Evolutionary conservation across 2,888 invertebrate genomes (phyloP).

Genomic region (Epinotia ramella): DNA sequence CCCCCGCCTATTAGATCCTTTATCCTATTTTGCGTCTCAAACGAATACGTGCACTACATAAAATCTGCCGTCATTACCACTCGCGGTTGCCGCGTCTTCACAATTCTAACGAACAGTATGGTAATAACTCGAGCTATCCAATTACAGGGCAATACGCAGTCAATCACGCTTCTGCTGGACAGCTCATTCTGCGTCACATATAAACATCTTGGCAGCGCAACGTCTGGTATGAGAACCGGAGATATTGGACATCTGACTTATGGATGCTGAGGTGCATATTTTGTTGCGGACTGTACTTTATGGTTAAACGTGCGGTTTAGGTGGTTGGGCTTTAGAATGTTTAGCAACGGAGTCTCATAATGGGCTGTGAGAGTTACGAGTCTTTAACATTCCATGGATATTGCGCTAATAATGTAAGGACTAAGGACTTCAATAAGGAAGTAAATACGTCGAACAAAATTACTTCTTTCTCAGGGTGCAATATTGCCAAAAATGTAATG

Average conservation of each 20-base stretch:
- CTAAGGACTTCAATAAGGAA: not conserved
- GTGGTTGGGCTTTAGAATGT: conserved; percentile 29
- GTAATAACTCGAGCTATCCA: conserved; percentile 68
- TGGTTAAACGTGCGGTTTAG: conserved; percentile 38
- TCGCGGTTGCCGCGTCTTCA: conserved; percentile 41
- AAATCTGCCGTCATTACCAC: conserved; percentile 33
- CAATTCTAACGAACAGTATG: conserved; percentile 56
- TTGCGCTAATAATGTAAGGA: not conserved
- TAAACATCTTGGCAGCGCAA: conserved; percentile 17
- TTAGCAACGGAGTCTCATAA: conserved; percentile 29
- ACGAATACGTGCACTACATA: conserved; percentile 33
- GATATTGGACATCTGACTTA: conserved; percentile 1
- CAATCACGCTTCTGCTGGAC: conserved; percentile 65
- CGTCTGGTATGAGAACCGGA: not conserved
- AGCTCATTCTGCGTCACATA: conserved; percentile 60
- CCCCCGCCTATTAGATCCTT: not conserved
- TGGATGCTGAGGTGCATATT: conserved; percentile 13
- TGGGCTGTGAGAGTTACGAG: conserved; percentile 30
- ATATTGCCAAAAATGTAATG: not conserved
- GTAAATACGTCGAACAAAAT: not conserved
- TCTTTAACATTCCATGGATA: conserved; percentile 15
- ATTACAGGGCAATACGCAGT: conserved; percentile 71
- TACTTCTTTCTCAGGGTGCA: not conserved
- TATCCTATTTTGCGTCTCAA: conserved; percentile 1
- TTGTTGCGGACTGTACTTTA: conserved; percentile 42